phyloP scores from a whole-genome alignment of 2,888 invertebrate genomes.

The Lasioglossum oenotherae region DNA sequence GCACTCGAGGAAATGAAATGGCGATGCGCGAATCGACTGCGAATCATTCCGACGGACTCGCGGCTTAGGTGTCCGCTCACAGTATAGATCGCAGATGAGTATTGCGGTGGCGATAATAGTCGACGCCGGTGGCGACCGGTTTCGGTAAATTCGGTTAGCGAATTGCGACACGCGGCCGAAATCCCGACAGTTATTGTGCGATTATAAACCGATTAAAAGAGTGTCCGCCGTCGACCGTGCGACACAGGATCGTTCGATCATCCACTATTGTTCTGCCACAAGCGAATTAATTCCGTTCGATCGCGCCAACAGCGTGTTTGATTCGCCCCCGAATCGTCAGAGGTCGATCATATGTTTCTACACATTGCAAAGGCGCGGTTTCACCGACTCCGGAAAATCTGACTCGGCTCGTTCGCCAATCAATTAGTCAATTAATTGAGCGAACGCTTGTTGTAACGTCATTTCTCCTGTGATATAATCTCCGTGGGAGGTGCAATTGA shows the following conservation, averaged over 20 bases:
- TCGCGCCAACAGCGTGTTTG: background rate
- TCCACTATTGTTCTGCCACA: background rate
- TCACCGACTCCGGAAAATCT: too few relatives aligned
- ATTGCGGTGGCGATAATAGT: conserved; percentile 40
- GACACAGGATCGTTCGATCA: conserved; percentile 19
- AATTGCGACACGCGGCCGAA: conserved; percentile 7
- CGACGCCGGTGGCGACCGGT: conserved; percentile 24
- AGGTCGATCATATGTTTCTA: background rate
- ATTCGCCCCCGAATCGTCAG: background rate
- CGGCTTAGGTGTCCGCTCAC: background rate
- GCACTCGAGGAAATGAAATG: background rate
- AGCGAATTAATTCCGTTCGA: conserved; percentile 34
- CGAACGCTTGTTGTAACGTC: too few relatives aligned
- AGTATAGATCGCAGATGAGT: background rate
- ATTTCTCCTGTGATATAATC: background rate
- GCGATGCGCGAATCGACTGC: background rate
- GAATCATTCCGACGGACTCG: conserved; percentile 21
- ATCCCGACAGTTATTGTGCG: conserved; percentile 42
- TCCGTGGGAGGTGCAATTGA: background rate
- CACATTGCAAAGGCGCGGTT: background rate
- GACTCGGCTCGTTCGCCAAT: too few relatives aligned
- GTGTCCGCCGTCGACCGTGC: background rate
- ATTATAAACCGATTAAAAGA: conserved; percentile 54
- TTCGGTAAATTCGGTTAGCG: conserved; percentile 43
- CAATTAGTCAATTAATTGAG: background rate